Base-by-base conservation (phyloP, 1,140 invertebrate species). In the Stratiolaelaps scimitus region DNA sequence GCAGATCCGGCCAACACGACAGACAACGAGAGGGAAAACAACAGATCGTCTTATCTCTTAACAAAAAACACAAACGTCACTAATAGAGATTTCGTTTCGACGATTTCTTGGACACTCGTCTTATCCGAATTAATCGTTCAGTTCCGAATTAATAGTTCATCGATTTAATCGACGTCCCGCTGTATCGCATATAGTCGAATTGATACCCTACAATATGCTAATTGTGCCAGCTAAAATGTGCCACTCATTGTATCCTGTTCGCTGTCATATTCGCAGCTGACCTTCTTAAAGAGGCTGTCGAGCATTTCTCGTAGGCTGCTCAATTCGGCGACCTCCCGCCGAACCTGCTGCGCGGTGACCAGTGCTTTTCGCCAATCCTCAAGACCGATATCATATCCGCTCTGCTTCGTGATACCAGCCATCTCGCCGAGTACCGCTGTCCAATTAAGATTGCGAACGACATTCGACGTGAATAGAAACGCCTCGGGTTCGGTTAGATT, bases 361-460 rank as follows among this genome's bases (percentile, higher is more conserved):
- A 68, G 64, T 30, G 67, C 64, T 64, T 67, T 64, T 26, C 68
- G 48, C 69, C 69, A 69, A 19, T 69, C 67, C 7, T 68, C 65
- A 23, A 67, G 28, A 65, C 66, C 66, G 19, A 69, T 46, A 28
- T 64, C 43, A 10, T 47, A 65, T 29, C 69, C 68, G 65, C 64
- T 69, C 56, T 70, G 66, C 26, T 67, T 68, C 19, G 44, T 48
- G 46, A 20, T 68, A 17, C 68, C 60, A 66, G 19, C 65, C 43
- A 69, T 67, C 53, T 69, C 66, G 26, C n/a, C 46, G 10, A 69
- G 26, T n/a, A 67, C 34, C 20, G 66, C 68, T 44, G 20, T 15
- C 43, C 67, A 69, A 19, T 69, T 60, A 47, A 69, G 5, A 46
- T 69, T 64, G 30, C 48, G 64, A 2, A 64, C 64, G 5, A 64